Percentiles rank a stretch among this genome's conserved stretches.
Evolutionary conservation across 1,140 invertebrate species (phyloP).

Genomic region (Ptiloglossa arizonensis): DNA sequence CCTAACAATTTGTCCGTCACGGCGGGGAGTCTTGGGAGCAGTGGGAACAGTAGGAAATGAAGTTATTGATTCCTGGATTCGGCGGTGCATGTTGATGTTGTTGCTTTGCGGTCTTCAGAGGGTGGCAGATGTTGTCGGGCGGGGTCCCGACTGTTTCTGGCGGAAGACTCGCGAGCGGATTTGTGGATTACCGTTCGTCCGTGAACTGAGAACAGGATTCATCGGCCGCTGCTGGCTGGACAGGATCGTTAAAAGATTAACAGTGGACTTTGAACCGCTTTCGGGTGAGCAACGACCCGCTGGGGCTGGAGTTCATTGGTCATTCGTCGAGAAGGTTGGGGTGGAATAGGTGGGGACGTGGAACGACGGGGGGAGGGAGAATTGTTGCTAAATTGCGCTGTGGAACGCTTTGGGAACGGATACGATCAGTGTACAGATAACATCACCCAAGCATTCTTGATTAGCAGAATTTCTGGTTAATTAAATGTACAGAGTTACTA

Average conservation of each 20-base stretch:
- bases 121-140: background rate
- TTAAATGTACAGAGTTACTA: too few species aligned
- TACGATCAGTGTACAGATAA: too few species aligned
- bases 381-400: background rate
- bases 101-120: background rate
- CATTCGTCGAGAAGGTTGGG: too few species aligned
- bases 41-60: background rate
- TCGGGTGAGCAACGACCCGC: too few species aligned
- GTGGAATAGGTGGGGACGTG: too few species aligned
- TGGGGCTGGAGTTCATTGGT: too few species aligned
- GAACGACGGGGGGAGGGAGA: too few species aligned
- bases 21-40: background rate
- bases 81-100: constrained; percentile 1
- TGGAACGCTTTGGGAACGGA: too few species aligned
- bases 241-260: background rate
- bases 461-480: too few species aligned
- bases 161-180: background rate
- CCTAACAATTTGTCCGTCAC: background rate
- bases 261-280: background rate
- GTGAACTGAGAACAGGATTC: background rate
- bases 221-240: background rate
- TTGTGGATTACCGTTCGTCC: background rate
- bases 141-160: background rate
- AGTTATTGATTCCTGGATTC: constrained; percentile 1
- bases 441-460: too few species aligned